These are phyloP conservation scores for Syngnathus acus DNA, from an alignment of 2,797 vertebrate genomes.

Conservation along the genomic window DNA sequence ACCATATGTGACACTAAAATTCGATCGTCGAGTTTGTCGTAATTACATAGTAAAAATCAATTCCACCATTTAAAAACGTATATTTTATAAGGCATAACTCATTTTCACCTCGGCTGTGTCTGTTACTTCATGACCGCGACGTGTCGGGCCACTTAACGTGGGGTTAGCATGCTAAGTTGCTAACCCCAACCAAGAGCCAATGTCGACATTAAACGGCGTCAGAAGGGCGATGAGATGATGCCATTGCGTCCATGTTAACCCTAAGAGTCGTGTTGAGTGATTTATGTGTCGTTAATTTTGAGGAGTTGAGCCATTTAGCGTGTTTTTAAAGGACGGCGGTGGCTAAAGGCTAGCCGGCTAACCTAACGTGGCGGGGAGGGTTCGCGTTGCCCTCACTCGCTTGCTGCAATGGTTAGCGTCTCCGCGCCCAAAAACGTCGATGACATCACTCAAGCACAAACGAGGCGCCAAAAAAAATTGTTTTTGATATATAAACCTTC, in stretches of 20 bases:
- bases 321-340: background rate
- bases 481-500: background rate
- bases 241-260: accelerated
- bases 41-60: background rate
- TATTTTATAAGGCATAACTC: background rate
- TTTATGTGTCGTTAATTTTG: background rate
- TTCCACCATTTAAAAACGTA: background rate
- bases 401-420: constrained; percentile 65
- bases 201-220: constrained; percentile 6
- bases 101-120: background rate
- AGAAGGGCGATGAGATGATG: background rate
- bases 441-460: background rate
- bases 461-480: background rate
- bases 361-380: constrained; percentile 59
- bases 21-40: background rate
- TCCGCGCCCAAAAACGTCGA: constrained; percentile 41
- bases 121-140: constrained; percentile 8
- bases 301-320: too few relatives aligned
- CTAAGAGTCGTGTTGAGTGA: too few relatives aligned
- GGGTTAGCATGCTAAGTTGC: constrained; percentile 44
- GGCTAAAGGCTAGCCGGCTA: constrained; percentile 32
- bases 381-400: constrained; percentile 19
- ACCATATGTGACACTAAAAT: too few relatives aligned
- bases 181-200: constrained; percentile 24
- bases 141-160: constrained; percentile 31